These are phyloP conservation scores for Eunapius fragilis DNA, from an alignment of 37 sponge, comb jelly and placozoan genomes.

Conservation along the genomic window DNA sequence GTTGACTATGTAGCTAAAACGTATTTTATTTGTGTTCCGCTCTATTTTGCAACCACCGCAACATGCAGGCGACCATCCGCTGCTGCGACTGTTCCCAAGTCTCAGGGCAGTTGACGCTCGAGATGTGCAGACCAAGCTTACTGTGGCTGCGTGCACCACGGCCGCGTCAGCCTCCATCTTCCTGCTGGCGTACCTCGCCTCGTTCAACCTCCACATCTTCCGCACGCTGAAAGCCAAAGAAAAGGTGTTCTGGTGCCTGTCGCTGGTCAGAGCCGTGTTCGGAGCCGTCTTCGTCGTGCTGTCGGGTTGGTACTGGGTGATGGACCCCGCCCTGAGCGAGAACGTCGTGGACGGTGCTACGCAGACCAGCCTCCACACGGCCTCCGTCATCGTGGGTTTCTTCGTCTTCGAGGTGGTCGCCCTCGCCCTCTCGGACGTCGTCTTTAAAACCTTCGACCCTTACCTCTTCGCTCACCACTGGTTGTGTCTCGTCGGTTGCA, in stretches of 20 bases:
- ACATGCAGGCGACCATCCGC: not conserved
- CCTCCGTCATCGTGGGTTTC: slow-evolving; percentile 36
- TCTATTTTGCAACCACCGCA: too few species aligned
- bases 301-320: slow-evolving; percentile 28
- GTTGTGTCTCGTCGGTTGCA: slow-evolving; percentile 29
- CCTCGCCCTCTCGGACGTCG: slow-evolving; percentile 17
- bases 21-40: not conserved
- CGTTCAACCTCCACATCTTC: slow-evolving; percentile 17
- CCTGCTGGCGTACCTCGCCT: slow-evolving; percentile 4
- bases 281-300: slow-evolving; percentile 23
- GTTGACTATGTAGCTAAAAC: not conserved
- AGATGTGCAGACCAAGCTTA: not conserved
- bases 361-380: slow-evolving; percentile 5
- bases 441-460: slow-evolving; percentile 34
- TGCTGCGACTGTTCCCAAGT: not conserved
- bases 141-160: not conserved
- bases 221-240: slow-evolving; percentile 30
- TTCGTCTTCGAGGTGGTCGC: slow-evolving; percentile 52
- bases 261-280: slow-evolving; percentile 46
- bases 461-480: slow-evolving; percentile 40
- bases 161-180: not conserved
- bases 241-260: slow-evolving; percentile 65
- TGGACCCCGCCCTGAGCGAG: slow-evolving; percentile 35
- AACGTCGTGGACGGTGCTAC: slow-evolving; percentile 33
- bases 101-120: not conserved